Conservation (phyloP, 2,888 invertebrate genomes). For the Tiliacea citrago region DNA sequence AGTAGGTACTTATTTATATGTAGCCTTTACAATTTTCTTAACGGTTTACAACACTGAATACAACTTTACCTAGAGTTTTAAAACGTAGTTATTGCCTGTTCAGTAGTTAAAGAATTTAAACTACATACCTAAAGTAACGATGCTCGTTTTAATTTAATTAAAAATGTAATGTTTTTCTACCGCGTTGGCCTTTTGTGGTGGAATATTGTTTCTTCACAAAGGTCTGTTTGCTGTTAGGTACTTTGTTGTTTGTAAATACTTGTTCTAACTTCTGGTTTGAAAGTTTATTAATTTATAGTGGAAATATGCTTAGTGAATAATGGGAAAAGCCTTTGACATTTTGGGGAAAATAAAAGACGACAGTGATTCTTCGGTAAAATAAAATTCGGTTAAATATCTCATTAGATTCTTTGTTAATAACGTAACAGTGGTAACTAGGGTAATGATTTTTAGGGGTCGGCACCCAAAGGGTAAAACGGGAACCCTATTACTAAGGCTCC, state of each 20-base stretch:
- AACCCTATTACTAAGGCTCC: too few relatives aligned
- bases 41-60: conserved; percentile 14
- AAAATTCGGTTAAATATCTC: too few relatives aligned
- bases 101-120: conserved; percentile 42
- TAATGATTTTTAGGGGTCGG: too few relatives aligned
- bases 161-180: conserved; percentile 61
- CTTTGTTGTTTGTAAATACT: conserved; percentile 43
- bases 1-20: background rate
- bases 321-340: background rate
- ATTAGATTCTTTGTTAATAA: background rate
- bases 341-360: background rate
- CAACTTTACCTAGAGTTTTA: conserved; percentile 20
- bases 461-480: too few relatives aligned
- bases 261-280: conserved; percentile 20
- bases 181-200: conserved; percentile 52
- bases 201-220: conserved; percentile 61
- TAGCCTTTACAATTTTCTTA: background rate
- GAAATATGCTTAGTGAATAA: background rate
- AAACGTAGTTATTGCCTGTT: conserved; percentile 24
- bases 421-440: too few relatives aligned
- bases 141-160: conserved; percentile 61
- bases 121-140: conserved; percentile 41
- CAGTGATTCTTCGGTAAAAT: too few relatives aligned
- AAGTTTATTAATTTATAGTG: conserved; percentile 25
- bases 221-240: conserved; percentile 47